Conservation (phyloP, 2,888 invertebrate genomes). For the Agriopis marginaria region DNA sequence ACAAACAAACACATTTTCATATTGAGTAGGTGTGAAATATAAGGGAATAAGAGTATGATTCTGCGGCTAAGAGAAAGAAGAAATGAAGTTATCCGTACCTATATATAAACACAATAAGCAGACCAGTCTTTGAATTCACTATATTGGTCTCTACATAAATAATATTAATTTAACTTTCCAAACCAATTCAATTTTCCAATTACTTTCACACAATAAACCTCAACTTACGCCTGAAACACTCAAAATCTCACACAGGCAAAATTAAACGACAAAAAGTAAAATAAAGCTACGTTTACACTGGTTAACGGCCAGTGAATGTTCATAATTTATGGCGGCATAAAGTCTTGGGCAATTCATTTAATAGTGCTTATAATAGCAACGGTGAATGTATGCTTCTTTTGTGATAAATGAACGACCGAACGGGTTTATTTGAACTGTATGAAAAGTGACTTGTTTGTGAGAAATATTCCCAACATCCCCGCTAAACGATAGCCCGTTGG, state of each 20-base stretch:
- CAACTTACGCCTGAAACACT: conserved; percentile 20
- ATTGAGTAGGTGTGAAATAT: too few relatives aligned
- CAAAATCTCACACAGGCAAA: conserved; percentile 33
- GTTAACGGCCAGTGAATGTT: conserved; percentile 54
- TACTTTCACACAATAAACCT: conserved; percentile 22
- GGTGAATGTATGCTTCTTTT: conserved; percentile 25
- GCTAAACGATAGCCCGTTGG: too few relatives aligned
- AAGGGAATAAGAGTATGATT: too few relatives aligned
- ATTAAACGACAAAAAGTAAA: conserved; percentile 33
- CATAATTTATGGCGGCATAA: conserved; percentile 64
- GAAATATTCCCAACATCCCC: too few relatives aligned
- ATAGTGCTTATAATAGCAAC: conserved; percentile 57
- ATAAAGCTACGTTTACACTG: conserved; percentile 48
- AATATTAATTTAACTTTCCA: conserved; percentile 3
- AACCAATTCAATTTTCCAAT: conserved; percentile 21
- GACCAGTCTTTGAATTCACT: not conserved
- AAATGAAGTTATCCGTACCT: too few relatives aligned
- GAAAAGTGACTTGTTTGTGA: not conserved
- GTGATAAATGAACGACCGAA: conserved; percentile 68
- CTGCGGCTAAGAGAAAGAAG: too few relatives aligned
- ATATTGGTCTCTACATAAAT: not conserved
- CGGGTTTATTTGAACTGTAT: conserved; percentile 61
- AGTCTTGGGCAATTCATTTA: conserved; percentile 57
- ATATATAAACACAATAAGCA: not conserved
- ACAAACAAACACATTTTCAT: too few relatives aligned